Evolutionary conservation across 2,797 vertebrate species (phyloP).

Genomic region (Falco peregrinus): DNA sequence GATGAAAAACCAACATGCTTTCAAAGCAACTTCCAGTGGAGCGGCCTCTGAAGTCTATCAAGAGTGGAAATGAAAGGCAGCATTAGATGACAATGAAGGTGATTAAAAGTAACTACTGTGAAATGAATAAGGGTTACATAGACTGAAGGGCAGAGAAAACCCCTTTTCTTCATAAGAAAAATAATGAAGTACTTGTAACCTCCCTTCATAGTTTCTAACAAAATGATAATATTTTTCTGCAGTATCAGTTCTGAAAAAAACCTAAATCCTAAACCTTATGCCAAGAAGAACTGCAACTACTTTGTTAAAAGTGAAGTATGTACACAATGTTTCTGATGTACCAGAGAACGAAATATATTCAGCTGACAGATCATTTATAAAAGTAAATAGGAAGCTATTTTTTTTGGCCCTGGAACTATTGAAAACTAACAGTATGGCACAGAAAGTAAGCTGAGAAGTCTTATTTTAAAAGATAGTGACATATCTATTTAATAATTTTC

Average conservation of each 20-base stretch:
- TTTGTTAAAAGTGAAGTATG: neutral
- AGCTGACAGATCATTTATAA: neutral
- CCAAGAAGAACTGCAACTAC: neutral
- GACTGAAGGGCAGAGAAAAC: neutral
- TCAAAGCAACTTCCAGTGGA: conserved; percentile 28
- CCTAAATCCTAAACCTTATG: neutral
- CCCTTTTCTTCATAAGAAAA: neutral
- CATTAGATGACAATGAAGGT: neutral
- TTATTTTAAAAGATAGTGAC: conserved; percentile 23
- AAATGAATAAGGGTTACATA: neutral
- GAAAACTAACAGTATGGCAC: neutral
- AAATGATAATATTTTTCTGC: neutral
- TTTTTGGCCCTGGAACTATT: neutral
- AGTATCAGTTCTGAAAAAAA: neutral
- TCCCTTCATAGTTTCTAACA: neutral
- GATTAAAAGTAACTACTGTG: conserved; percentile 5
- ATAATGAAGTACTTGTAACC: neutral
- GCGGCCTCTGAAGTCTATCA: conserved; percentile 10
- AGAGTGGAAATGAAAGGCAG: conserved; percentile 44
- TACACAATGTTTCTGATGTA: neutral
- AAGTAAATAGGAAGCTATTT: conserved; percentile 1
- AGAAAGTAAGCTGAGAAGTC: conserved; percentile 10
- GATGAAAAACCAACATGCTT: conserved; percentile 7
- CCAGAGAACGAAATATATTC: neutral
- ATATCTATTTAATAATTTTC: conserved; percentile 49